Evolutionary conservation across 92 coral and sea anemone species (phyloP), one percentile per base, ranked within the genome.

Genomic region (Muricea muricata): DNA sequence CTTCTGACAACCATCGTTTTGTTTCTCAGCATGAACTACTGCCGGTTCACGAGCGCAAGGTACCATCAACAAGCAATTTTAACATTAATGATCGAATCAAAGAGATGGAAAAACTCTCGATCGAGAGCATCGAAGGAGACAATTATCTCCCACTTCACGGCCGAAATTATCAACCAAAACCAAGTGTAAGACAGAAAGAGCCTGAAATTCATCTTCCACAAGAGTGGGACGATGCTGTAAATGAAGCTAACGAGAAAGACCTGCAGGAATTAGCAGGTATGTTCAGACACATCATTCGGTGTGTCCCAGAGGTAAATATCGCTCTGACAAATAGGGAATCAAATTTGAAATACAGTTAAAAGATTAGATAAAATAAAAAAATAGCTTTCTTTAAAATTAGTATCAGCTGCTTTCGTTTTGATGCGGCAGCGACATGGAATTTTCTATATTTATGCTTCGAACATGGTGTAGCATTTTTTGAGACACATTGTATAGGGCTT

Each of bases 121-220:
- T 78, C 4, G 83, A 78, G 5, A 78, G 83, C 47, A 78, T 78
- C 33, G 83, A 78, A 58, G 83, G 83, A 8, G 83, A 78, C 70
- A 78, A 78, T 29, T 78, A 24, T 26, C 71, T 78, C 17, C 83
- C 83, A 1, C 50, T 39, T 32, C 70, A 78, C 2, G 70, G 67
- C 1, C 32, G 71, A 39, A 58, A 78, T 34, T 78, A 42, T 21
- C 33, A 78, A 25, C 83, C 70, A 7, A 7, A 20, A 31, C 52
- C 76, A 0, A 26, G 7, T 2, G 76, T 37, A 7, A 78, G 35
- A 28, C 24, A 57, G 33, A 65, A 56, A 31, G 83, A 78, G 34
- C 48, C 69, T 4, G 54, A 31, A 31, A 34, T 52, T 25, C 24
- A 26, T 1, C 47, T 78, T 13, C 83, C 83, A 7, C 71, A 78